These are phyloP conservation scores for Pseudochirops corinnae DNA, from an alignment of 2,797 vertebrate species.

Conservation along the genomic window DNA sequence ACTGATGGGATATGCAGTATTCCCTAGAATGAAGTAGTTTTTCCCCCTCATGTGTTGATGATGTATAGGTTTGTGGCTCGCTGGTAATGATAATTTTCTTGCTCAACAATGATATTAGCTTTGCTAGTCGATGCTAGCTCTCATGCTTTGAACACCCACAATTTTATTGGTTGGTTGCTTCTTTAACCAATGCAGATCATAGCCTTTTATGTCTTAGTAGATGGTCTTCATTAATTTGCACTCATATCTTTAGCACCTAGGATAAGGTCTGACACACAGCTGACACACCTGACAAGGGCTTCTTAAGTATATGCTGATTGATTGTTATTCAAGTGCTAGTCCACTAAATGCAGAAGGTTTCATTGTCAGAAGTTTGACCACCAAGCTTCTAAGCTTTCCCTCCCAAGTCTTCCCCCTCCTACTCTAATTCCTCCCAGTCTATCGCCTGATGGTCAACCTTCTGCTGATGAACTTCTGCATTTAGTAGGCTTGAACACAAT, in stretches of 20 bases:
- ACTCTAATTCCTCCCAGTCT: background rate
- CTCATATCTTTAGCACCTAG: background rate
- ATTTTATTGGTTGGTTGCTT: background rate
- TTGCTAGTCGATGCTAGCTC: background rate
- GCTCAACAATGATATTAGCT: background rate
- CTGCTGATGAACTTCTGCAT: background rate
- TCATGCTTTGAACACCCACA: background rate
- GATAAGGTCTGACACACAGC: background rate
- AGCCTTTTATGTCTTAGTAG: background rate
- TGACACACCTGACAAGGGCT: background rate
- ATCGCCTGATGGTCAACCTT: background rate
- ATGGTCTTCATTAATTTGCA: background rate
- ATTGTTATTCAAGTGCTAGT: background rate
- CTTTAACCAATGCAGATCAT: background rate
- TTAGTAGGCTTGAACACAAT: background rate
- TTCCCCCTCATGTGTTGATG: background rate
- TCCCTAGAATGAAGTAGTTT: background rate
- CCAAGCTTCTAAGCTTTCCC: background rate
- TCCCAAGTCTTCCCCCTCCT: too few species aligned
- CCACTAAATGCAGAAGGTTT: background rate
- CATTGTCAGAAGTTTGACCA: background rate
- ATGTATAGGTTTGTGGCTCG: background rate
- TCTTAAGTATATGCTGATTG: background rate
- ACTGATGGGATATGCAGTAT: background rate
- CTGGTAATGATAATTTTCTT: background rate